Base-by-base conservation (phyloP, 2,113 vertebrate genomes). In the Apteryx mantelli region DNA sequence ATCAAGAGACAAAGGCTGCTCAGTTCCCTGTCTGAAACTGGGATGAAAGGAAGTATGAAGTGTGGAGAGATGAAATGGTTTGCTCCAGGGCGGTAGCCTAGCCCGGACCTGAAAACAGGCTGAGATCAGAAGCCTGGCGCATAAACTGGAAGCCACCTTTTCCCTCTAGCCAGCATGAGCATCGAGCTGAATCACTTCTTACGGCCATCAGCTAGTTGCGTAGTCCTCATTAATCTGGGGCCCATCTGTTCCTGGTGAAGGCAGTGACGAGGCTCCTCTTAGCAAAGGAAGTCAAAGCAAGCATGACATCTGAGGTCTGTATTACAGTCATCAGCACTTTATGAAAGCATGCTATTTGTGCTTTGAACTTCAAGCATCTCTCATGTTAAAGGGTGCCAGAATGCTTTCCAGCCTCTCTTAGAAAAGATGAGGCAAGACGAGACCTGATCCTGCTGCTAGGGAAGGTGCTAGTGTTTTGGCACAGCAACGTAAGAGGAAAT, bases 381-480 rank as follows among this genome's bases (percentile, higher is more conserved):
- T 68, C 21, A 8, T 3, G 28, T n/a, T 50, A n/a, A 32, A 78
- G 15, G 12, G 7, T 70, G 46, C 6, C 56, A 78, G 69, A 93
- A 82, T 36, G 5, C 22, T 82, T 55, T 22, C 21, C 24, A 26
- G 11, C 7, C 6, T 78, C 26, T 48, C 32, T 11, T 8, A 89
- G 65, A 61, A 60, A 94, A 87, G 1, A 10, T 53, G 18, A 30
- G 44, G 40, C 18, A 11, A 26, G 44, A 42, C 0, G 34, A 32
- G 0, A 34, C 30, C 36, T 68, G 22, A 11, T 87, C 34, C 8
- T 77, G 42, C 48, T 90, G 13, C 11, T 84, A 36, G 42, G 89
- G 69, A 91, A 66, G 17, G 11, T 89, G 68, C 73, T 78, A 77
- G 32, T 89, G 69, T 64, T 92, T 71, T 64, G 81, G 40, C n/a